phyloP scores from a whole-genome alignment of 1,140 invertebrate genomes.

The Lanistes nyassanus region DNA sequence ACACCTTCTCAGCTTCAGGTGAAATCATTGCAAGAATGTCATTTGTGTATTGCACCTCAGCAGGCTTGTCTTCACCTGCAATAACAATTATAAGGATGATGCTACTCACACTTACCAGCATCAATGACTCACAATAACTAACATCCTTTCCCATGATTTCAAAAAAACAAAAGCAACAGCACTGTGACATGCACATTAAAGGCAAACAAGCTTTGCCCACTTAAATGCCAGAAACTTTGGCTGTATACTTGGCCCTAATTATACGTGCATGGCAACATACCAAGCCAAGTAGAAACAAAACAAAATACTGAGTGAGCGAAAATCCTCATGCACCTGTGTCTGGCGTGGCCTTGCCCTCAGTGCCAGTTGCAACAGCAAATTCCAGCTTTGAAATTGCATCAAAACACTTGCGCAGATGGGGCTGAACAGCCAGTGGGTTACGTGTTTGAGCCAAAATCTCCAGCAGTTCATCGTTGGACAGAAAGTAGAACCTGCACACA shows the following conservation, averaged over 20 bases:
- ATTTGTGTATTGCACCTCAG: conserved; percentile 71
- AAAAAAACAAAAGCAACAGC: too few species aligned
- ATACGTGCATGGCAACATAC: too few species aligned
- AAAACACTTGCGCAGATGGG: conserved; percentile 89
- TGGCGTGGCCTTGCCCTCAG: conserved; percentile 49
- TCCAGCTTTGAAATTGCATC: conserved; percentile 79
- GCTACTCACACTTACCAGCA: not conserved
- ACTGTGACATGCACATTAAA: too few species aligned
- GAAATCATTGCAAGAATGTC: conserved; percentile 89
- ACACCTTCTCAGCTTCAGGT: conserved; percentile 83
- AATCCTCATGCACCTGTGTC: conserved; percentile 38
- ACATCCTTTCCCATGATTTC: too few species aligned
- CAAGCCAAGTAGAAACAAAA: too few species aligned
- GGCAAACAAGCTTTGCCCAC: too few species aligned
- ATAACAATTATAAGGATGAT: not conserved
- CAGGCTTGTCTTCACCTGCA: conserved; percentile 34
- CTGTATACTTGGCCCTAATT: too few species aligned
- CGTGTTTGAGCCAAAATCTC: conserved; percentile 74
- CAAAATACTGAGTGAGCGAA: not conserved
- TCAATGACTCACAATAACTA: not conserved
- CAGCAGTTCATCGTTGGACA: conserved; percentile 68
- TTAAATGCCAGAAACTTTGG: too few species aligned
- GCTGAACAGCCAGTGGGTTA: conserved; percentile 87
- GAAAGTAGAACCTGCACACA: conserved; percentile 65
- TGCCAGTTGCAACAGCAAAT: conserved; percentile 73